These are phyloP conservation scores for Amblyjoppa fuscipennis DNA, from an alignment of 2,888 invertebrate species.

Conservation along the genomic window DNA sequence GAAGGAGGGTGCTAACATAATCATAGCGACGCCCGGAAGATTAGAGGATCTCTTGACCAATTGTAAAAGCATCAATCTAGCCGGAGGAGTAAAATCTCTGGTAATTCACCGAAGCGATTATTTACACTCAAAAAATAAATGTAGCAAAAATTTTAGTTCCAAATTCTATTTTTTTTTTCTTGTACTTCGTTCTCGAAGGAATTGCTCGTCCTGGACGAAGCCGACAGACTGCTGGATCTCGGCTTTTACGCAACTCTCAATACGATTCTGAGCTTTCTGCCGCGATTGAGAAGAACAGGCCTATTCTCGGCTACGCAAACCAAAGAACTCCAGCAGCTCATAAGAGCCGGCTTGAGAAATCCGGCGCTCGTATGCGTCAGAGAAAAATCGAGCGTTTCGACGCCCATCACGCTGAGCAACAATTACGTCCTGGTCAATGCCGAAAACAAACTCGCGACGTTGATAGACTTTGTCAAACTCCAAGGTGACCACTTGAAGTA, in stretches of 20 bases:
- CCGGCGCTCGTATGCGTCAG: slow-evolving; percentile 96
- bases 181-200: slow-evolving; percentile 87
- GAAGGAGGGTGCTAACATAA: slow-evolving; percentile 92
- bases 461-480: slow-evolving; percentile 92
- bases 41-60: slow-evolving; percentile 94
- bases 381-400: slow-evolving; percentile 92
- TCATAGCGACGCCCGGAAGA: slow-evolving; percentile 98
- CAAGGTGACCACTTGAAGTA: slow-evolving; percentile 88
- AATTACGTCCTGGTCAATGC: slow-evolving; percentile 93
- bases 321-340: slow-evolving; percentile 95
- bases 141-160: neutral
- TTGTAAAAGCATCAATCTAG: slow-evolving; percentile 90
- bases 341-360: slow-evolving; percentile 97
- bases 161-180: slow-evolving; percentile 14
- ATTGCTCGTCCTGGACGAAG: slow-evolving; percentile 97
- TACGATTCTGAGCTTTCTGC: slow-evolving; percentile 95
- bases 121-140: neutral
- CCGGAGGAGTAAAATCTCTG: slow-evolving; percentile 91
- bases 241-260: slow-evolving; percentile 95
- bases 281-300: slow-evolving; percentile 97
- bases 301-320: slow-evolving; percentile 99
- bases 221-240: slow-evolving; percentile 96
- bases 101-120: slow-evolving; percentile 85
- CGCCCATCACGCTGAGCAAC: slow-evolving; percentile 91
- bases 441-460: slow-evolving; percentile 92